phyloP scores from a whole-genome alignment of 2,113 vertebrate genomes.

The Platysteira castanea region DNA sequence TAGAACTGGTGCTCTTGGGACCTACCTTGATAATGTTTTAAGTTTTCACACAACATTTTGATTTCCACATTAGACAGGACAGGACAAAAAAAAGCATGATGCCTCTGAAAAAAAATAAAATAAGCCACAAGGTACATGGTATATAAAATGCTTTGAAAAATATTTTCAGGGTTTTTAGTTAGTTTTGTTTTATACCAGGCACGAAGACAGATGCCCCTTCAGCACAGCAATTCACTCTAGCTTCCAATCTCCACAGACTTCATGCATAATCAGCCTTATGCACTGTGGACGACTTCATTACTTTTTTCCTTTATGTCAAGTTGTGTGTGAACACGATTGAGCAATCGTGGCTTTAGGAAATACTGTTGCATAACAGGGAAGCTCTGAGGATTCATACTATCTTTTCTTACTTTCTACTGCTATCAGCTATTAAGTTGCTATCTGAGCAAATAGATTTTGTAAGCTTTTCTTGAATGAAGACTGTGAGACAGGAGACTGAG shows the following conservation, averaged over 20 bases:
- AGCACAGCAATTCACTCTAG: neutral
- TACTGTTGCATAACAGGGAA: neutral
- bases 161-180: neutral
- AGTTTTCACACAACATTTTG: neutral
- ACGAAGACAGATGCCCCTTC: neutral
- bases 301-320: neutral
- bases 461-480: neutral
- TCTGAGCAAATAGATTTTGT: neutral
- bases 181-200: neutral
- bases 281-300: neutral
- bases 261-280: neutral
- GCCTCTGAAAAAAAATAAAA: neutral
- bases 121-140: neutral
- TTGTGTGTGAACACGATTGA: neutral
- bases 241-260: neutral
- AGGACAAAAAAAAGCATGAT: fast-evolving
- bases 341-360: neutral
- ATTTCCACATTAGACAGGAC: neutral
- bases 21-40: neutral
- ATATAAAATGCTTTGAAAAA: neutral
- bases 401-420: neutral
- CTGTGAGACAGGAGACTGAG: neutral
- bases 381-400: neutral
- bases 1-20: neutral
- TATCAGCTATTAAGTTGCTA: neutral